Conservation (phyloP, 2,888 invertebrate genomes). For the Allacma fusca region DNA sequence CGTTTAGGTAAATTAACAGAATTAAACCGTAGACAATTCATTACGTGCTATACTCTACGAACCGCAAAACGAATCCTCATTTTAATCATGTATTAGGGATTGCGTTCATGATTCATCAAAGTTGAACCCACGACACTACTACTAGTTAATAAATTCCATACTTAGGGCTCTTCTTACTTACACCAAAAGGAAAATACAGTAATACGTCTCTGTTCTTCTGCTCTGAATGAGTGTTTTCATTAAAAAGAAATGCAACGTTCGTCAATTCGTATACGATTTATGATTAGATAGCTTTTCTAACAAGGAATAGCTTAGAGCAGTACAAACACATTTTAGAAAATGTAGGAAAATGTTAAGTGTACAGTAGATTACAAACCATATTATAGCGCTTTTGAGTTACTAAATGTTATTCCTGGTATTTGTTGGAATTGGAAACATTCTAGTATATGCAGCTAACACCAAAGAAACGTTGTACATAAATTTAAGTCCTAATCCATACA, state of each 20-base stretch:
- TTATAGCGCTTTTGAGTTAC: background rate
- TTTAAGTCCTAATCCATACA: background rate
- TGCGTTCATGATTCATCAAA: background rate
- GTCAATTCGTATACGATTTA: background rate
- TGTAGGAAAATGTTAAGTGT: too few species aligned
- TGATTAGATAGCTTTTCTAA: background rate
- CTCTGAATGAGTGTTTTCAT: too few species aligned
- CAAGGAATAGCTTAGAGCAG: background rate
- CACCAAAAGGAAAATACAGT: too few species aligned
- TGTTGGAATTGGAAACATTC: background rate
- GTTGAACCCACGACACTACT: background rate
- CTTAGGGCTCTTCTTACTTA: too few species aligned
- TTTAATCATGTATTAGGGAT: too few species aligned
- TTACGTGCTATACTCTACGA: background rate
- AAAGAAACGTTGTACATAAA: conserved; percentile 5
- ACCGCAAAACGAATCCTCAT: background rate
- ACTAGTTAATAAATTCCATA: too few species aligned
- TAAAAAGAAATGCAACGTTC: background rate
- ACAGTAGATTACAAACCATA: background rate
- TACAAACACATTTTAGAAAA: background rate
- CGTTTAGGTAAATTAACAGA: background rate
- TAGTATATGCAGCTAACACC: background rate
- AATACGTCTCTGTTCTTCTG: too few species aligned
- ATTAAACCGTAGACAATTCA: conserved; percentile 12
- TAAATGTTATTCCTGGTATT: background rate